Base-by-base conservation (phyloP, 2,888 invertebrate genomes). In the Diloba caeruleocephala region DNA sequence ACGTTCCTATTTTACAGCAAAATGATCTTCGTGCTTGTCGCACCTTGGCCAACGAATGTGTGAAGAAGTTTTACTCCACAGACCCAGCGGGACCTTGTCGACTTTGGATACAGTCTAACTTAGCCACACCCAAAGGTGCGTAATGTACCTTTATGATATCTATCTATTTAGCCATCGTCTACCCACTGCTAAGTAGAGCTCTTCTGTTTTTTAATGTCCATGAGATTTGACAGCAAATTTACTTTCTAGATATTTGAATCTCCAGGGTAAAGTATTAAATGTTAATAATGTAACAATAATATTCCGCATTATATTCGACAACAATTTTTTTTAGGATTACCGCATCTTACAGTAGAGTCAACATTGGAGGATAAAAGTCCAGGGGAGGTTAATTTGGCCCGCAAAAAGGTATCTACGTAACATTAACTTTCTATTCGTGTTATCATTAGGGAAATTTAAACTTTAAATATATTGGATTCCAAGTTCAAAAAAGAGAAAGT, bases 21-120 rank as follows among this genome's bases (percentile, higher is more conserved):
- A 81, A 82, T 3, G 74, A 89, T 58, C 15, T 76, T 0, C 54
- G 71, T 1, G 81, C 89, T 0, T 93, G 92, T 64, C 82, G 84
- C 1, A 56, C 58, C 1, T 52, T 92, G n/a, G 83, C 89, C 1
- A 78, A 78, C 45, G 77, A 78, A 31, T 93, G 93, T 44, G 88
- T 91, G 3, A 82, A 73, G 49, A 86, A 84, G 46, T 88, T 89
- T 50, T 92, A 92, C 53, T 70, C 79, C 0, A 70, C 72, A 3
- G 86, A 91, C n/a, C 63, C 71, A 0, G 87, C 87, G 0, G 91
- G 93, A 0, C 87, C 91, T 0, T 92, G 93, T 52, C 69, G 90
- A 42, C 74, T 93, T 13, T 93, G 92, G 92, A 49, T 87, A 25
- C 83, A 87, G 50, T 73, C 84, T 3, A 86, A 87, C 44, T 28